Conservation (phyloP, 2,113 vertebrate species). For the Scomber japonicus region DNA sequence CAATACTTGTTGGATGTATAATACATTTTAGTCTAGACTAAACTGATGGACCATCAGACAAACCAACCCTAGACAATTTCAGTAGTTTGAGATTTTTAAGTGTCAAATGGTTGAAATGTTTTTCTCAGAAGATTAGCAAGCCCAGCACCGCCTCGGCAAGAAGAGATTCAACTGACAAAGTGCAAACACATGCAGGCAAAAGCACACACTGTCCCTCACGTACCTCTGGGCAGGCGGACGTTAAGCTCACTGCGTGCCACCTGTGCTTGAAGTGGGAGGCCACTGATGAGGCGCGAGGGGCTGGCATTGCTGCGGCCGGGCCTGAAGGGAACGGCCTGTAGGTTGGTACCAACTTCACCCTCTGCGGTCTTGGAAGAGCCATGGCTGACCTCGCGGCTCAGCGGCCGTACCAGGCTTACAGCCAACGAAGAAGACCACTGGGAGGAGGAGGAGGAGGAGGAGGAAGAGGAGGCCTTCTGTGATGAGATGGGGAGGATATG, state of each 20-base stretch:
- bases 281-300: slow-evolving; percentile 49
- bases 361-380: slow-evolving; percentile 69
- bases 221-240: slow-evolving; percentile 86
- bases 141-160: neutral
- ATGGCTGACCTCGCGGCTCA: slow-evolving; percentile 65
- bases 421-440: slow-evolving; percentile 83
- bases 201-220: slow-evolving; percentile 18
- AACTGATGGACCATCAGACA: no score
- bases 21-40: no score
- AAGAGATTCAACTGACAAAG: no score
- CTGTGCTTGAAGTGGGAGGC: slow-evolving; percentile 78
- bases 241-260: slow-evolving; percentile 88
- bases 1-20: no score
- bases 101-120: no score
- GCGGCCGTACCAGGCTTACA: slow-evolving; percentile 74
- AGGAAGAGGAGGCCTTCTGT: slow-evolving; percentile 78
- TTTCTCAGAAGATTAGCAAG: no score
- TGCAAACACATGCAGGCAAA: neutral
- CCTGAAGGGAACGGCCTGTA: slow-evolving; percentile 31
- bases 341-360: slow-evolving; percentile 45
- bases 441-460: slow-evolving; percentile 72
- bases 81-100: no score
- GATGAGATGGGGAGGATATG: slow-evolving; percentile 52
- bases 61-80: no score
- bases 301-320: slow-evolving; percentile 60